Conservation (phyloP, 1,140 invertebrate genomes). For the Drosophila arizonae region DNA sequence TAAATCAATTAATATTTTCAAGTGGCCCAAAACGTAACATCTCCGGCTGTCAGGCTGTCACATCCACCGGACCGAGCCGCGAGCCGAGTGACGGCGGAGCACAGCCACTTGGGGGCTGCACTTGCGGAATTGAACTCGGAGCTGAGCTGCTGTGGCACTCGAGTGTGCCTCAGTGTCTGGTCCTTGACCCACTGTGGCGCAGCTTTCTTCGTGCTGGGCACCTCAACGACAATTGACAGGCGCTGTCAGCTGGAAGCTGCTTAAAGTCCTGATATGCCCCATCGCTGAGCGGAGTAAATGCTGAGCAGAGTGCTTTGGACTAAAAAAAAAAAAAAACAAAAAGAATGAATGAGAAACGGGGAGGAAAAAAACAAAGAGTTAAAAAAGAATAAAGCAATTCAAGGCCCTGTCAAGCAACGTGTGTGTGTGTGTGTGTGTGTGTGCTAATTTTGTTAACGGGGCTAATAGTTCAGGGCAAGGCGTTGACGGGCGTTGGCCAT, state of each 20-base stretch:
- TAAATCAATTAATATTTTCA: neutral
- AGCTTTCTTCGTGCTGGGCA: neutral
- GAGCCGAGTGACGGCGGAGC: neutral
- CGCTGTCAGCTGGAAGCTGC: conserved; percentile 38
- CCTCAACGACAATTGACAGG: conserved; percentile 42
- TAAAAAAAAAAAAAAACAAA: conserved; percentile 6
- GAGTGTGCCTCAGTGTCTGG: neutral
- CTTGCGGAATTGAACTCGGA: neutral
- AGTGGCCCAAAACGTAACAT: neutral
- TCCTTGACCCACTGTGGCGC: conserved; percentile 36
- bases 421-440: conserved; percentile 25
- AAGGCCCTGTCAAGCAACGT: conserved; percentile 16
- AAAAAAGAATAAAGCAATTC: conserved; percentile 20
- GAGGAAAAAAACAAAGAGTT: neutral
- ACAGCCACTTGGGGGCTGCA: neutral
- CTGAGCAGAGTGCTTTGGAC: conserved; percentile 21
- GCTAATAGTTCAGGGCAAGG: conserved; percentile 58
- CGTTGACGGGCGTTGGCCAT: conserved; percentile 34
- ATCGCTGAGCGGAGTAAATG: conserved; percentile 38
- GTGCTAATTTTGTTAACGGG: conserved; percentile 59
- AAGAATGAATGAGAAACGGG: neutral
- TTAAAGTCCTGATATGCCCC: conserved; percentile 34
- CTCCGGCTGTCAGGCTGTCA: neutral
- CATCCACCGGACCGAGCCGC: neutral
- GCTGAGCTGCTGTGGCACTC: neutral